Base-by-base conservation (phyloP, 2,888 invertebrate species). In the Xanthia icteritia region DNA sequence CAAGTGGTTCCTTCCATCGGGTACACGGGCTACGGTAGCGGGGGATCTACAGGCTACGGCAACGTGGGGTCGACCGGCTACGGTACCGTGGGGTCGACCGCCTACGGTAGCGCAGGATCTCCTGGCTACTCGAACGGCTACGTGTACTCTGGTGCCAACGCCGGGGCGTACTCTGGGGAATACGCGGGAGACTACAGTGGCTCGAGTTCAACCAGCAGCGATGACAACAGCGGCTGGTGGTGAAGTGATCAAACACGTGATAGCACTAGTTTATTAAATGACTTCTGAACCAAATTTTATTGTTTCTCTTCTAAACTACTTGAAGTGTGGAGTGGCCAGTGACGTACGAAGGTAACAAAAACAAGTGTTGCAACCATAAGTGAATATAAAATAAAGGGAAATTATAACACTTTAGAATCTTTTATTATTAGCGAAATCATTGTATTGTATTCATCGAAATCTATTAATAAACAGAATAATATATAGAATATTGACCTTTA, bases 1-100 rank as follows among this genome's bases (percentile, higher is more conserved):
- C 78, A 88, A 60, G 86, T 87, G n/a, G 82, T 87, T 1, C 87
- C 87, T 2, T 65, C 76, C 5, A 51, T 86, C 13, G 78, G 86
- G 13, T 86, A 83, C 70, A 67, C 83, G 1, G 81, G 83, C 23
- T 82, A 83, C 15, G 84, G 79, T n/a, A 74, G 48, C 9, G 77
- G 79, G 0, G 77, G 79, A 8, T 61, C 76, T 1, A 39, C 85
- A 5, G 73, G 77, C 11, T 84, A 81, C 69, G 36, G 60, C 51
- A 64, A 17, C 36, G 73, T 20, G 31, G 45, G 45, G 2, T 39
- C 65, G 4, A n/a, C 17, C 36, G 20, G 20, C 54, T 74, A 74
- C 71, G 23, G 56, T 13, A 65, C n/a, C 48, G 61, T 45, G 4
- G 77, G 68, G 0, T 27, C 61, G 54, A 9, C 17, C 36, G 45